These are phyloP conservation scores for Manis pentadactyla DNA, from an alignment of 2,797 vertebrate genomes.

Conservation along the genomic window DNA sequence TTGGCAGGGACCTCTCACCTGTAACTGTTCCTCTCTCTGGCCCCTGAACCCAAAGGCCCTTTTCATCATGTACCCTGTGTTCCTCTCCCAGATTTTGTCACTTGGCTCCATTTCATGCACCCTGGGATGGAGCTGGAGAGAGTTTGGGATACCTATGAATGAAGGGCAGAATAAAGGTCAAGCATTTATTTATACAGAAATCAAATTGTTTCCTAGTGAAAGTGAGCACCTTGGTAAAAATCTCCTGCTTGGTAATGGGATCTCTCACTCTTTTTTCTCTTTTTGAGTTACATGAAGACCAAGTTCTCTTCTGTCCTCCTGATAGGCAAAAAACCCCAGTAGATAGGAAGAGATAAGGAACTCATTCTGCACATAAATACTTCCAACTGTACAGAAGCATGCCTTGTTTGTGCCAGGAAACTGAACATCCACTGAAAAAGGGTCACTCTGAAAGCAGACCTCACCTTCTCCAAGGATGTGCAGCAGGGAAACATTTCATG, in stretches of 20 bases:
- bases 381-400: background rate
- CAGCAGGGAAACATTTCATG: background rate
- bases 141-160: background rate
- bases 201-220: background rate
- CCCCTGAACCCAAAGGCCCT: background rate
- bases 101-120: background rate
- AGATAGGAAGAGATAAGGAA: background rate
- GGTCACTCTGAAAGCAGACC: background rate
- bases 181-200: background rate
- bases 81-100: background rate
- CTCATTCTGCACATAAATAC: background rate
- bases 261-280: background rate
- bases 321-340: background rate
- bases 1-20: background rate
- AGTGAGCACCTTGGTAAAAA: background rate
- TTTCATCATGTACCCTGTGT: background rate
- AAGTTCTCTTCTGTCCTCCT: background rate
- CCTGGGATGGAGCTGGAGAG: background rate
- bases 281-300: background rate
- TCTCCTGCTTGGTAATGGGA: background rate
- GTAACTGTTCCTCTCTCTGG: background rate
- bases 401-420: background rate
- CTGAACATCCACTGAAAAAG: background rate
- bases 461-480: background rate
- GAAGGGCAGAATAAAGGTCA: background rate